Conservation (phyloP, 2,797 vertebrate genomes). For the Vireo griseus region DNA sequence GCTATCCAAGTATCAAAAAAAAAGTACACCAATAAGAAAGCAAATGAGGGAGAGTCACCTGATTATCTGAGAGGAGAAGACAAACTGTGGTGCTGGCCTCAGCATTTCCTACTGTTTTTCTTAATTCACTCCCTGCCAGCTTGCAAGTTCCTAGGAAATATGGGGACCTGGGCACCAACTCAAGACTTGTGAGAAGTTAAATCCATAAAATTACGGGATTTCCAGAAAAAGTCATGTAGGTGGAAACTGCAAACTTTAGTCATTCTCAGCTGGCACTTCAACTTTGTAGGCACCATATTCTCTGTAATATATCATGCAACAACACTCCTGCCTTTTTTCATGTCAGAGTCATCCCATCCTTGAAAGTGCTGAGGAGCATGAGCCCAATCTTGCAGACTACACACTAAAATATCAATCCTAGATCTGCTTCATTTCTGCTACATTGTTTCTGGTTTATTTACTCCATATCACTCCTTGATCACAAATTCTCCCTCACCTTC, state of each 20-base stretch:
- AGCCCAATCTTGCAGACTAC: background rate
- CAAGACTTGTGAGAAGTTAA: background rate
- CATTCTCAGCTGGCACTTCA: background rate
- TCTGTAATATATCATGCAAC: background rate
- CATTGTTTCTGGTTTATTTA: background rate
- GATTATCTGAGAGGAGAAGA: background rate
- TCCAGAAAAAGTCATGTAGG: background rate
- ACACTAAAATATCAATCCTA: background rate
- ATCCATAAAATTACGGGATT: background rate
- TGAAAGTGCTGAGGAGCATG: background rate
- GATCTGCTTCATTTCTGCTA: background rate
- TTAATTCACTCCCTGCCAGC: background rate
- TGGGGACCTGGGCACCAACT: background rate
- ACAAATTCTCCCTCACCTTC: background rate
- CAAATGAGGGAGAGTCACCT: background rate
- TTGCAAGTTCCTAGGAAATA: background rate
- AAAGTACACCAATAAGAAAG: background rate
- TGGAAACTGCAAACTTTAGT: background rate
- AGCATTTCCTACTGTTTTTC: background rate
- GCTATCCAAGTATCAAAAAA: background rate
- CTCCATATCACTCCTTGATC: background rate
- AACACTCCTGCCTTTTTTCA: background rate
- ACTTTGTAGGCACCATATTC: background rate
- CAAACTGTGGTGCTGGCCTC: background rate
- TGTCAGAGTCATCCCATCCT: background rate